A percentile compares a stretch with the other conserved stretches of the same genome.
These are phyloP conservation scores for Argyrosomus japonicus DNA, from an alignment of 2,113 vertebrate genomes.

Conservation along the genomic window DNA sequence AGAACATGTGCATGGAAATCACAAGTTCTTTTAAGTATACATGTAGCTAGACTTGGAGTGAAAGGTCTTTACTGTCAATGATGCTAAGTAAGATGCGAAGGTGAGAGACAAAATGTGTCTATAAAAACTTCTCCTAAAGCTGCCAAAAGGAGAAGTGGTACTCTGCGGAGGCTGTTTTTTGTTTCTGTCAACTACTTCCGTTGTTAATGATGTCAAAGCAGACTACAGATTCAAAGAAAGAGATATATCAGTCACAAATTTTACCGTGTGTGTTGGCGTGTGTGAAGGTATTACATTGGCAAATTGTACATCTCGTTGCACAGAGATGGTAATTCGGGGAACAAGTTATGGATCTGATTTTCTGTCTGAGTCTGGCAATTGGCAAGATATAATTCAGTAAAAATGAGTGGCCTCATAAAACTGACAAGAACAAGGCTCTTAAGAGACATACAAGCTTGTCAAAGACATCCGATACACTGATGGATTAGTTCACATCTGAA, in stretches of 20 bases:
- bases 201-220: not conserved
- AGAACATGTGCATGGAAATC: not conserved
- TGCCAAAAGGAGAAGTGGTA: conserved; percentile 54
- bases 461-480: conserved; percentile 37
- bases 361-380: conserved; percentile 6
- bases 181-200: conserved; percentile 43
- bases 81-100: not conserved
- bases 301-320: conserved; percentile 6
- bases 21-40: no score
- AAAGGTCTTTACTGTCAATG: not conserved
- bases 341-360: conserved; percentile 25
- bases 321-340: not conserved
- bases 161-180: conserved; percentile 11
- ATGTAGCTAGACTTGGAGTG: not conserved
- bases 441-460: conserved; percentile 40
- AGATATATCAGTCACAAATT: conserved; percentile 19
- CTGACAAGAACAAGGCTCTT: conserved; percentile 30
- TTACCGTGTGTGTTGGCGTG: not conserved
- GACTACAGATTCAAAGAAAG: conserved; percentile 17
- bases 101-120: not conserved
- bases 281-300: not conserved
- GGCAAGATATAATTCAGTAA: conserved; percentile 21
- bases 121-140: conserved; percentile 3
- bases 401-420: conserved; percentile 31
- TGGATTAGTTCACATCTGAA: conserved; percentile 35